Conservation (phyloP, 2,113 vertebrate species). For the Lathamus discolor region DNA sequence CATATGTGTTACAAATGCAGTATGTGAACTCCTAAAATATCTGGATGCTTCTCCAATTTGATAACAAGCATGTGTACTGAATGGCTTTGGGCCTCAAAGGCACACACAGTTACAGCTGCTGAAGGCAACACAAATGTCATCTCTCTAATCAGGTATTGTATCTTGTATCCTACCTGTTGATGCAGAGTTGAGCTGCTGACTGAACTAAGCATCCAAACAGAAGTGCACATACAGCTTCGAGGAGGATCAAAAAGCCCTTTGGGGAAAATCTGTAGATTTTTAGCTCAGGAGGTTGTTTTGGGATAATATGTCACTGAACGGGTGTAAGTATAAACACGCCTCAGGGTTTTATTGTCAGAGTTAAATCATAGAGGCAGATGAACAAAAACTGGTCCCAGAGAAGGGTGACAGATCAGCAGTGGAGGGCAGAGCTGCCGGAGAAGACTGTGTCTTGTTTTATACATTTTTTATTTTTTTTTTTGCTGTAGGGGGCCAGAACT, state of each 20-base stretch:
- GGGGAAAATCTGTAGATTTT: not conserved
- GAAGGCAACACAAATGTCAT: not conserved
- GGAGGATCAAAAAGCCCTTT: not conserved
- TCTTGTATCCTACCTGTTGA: not conserved
- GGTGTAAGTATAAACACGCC: not conserved
- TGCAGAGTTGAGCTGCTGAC: not conserved
- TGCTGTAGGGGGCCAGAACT: not conserved
- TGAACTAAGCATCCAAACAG: not conserved
- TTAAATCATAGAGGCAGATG: not conserved
- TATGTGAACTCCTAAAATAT: not conserved
- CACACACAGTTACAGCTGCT: not conserved
- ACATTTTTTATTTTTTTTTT: not conserved
- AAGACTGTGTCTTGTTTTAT: not conserved
- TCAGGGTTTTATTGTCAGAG: not conserved
- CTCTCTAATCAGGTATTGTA: not conserved
- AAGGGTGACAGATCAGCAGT: not conserved
- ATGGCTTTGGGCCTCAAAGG: not conserved
- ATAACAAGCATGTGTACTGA: not conserved
- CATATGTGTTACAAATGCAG: not conserved
- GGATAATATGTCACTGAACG: not conserved
- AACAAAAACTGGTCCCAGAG: not conserved
- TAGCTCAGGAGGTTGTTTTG: not conserved
- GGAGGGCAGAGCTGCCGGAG: not conserved
- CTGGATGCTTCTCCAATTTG: not conserved
- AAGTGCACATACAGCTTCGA: not conserved